phyloP scores from a whole-genome alignment of 1,140 invertebrate genomes.

The Coptotermes formosanus region DNA sequence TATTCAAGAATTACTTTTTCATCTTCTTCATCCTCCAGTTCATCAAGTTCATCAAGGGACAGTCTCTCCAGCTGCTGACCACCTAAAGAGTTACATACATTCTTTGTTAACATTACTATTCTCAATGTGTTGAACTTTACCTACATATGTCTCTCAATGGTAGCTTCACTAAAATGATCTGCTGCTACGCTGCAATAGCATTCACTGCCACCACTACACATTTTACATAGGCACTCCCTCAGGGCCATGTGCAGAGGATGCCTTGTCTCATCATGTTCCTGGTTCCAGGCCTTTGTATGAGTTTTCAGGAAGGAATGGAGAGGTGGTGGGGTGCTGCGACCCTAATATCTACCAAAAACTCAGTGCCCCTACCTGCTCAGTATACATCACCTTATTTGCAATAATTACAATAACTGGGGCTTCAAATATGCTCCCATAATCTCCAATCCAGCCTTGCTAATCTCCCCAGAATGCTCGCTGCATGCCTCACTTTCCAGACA shows the following conservation, averaged over 20 bases:
- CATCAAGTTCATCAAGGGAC: constrained; percentile 84
- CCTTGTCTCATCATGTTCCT: no score
- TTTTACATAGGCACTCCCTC: neutral
- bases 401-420: no score
- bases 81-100: neutral
- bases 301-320: no score
- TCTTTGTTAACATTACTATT: neutral
- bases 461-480: no score
- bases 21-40: constrained; percentile 95
- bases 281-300: no score
- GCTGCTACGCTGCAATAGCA: neutral
- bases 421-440: no score
- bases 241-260: neutral
- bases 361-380: no score
- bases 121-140: neutral
- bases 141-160: neutral
- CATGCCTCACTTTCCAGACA: no score
- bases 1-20: constrained; percentile 77
- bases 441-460: no score
- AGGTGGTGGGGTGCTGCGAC: no score
- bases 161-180: neutral
- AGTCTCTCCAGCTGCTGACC: constrained; percentile 66
- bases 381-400: no score
- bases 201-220: neutral
- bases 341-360: no score